Percentiles rank a stretch among this genome's conserved stretches.
These are phyloP conservation scores for Myiozetetes cayanensis DNA, from an alignment of 2,113 vertebrate species.

Conservation along the genomic window DNA sequence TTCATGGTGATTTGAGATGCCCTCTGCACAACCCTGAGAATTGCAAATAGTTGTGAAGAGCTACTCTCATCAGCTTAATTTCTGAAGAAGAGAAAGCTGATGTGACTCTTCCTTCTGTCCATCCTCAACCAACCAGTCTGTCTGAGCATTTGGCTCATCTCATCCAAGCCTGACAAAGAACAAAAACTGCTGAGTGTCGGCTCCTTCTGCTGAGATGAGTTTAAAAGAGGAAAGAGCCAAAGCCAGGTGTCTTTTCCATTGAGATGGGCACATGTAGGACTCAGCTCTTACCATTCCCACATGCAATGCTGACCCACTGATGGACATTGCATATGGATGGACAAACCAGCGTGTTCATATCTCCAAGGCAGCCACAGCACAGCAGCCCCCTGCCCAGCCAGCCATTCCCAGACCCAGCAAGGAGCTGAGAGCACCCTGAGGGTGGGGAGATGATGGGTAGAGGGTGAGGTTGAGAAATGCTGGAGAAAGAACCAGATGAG, in stretches of 20 bases:
- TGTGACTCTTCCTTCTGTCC: background rate
- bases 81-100: background rate
- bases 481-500: background rate
- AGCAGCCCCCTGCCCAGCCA: rapidly evolving
- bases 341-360: background rate
- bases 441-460: background rate
- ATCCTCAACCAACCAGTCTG: background rate
- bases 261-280: background rate
- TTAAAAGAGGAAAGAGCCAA: background rate
- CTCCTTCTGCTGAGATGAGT: background rate
- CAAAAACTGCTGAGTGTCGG: background rate
- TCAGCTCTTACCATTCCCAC: rapidly evolving
- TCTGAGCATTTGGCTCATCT: background rate
- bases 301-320: background rate
- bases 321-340: rapidly evolving
- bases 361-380: background rate
- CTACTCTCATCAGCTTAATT: background rate
- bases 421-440: background rate
- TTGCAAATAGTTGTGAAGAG: background rate
- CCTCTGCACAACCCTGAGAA: background rate
- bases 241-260: background rate
- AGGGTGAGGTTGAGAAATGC: background rate
- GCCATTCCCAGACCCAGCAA: rapidly evolving
- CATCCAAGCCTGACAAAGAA: background rate
- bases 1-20: rapidly evolving